phyloP scores from a whole-genome alignment of 1,140 invertebrate species.

The Papilio glaucus region DNA sequence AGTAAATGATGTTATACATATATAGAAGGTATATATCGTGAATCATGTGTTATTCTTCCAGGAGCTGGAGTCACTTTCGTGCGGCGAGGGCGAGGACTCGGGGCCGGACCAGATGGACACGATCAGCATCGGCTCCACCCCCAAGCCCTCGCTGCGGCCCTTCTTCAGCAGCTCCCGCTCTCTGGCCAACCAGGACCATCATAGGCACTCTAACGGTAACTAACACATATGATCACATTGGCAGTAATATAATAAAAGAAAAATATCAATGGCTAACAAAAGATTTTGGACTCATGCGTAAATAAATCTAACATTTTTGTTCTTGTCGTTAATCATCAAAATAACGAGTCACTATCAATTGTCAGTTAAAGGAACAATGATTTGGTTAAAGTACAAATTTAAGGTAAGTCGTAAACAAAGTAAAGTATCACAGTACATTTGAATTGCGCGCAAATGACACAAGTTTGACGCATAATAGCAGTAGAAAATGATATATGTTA shows the following conservation, averaged over 20 bases:
- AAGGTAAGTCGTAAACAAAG: slow-evolving; percentile 18
- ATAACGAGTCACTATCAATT: neutral
- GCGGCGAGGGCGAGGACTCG: slow-evolving; percentile 91
- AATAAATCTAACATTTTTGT: too few species aligned
- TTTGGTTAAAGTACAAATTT: neutral
- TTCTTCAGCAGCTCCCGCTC: slow-evolving; percentile 96
- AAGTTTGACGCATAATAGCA: slow-evolving; percentile 6
- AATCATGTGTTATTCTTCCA: slow-evolving; percentile 81
- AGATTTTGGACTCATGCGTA: too few species aligned
- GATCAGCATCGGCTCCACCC: slow-evolving; percentile 97
- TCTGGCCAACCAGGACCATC: slow-evolving; percentile 84
- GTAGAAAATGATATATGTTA: slow-evolving; percentile 3
- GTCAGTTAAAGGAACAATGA: neutral
- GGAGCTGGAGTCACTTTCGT: slow-evolving; percentile 95
- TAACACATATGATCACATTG: neutral
- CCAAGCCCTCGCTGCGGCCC: slow-evolving; percentile 96
- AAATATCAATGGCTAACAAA: too few species aligned
- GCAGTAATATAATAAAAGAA: too few species aligned
- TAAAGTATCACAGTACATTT: neutral
- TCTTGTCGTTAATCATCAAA: neutral
- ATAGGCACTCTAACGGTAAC: slow-evolving; percentile 76
- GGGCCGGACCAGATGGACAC: slow-evolving; percentile 96
- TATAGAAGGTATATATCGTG: too few species aligned
- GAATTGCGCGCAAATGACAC: neutral
- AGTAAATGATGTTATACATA: too few species aligned